These are phyloP conservation scores for Heliangelus exortis DNA, from an alignment of 2,797 vertebrate genomes.

Conservation along the genomic window DNA sequence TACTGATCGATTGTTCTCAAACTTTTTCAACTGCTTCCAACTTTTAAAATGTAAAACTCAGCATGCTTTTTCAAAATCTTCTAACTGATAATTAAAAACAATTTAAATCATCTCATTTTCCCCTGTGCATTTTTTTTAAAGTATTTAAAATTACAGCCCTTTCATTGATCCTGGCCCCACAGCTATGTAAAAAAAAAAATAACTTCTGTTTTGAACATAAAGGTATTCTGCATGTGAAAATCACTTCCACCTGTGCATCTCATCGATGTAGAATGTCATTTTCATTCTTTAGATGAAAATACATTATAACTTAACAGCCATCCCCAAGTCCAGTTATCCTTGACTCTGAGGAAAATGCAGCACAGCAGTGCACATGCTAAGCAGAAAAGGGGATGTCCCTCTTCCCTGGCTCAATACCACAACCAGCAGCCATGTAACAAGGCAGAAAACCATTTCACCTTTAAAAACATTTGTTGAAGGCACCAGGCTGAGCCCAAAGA, in stretches of 20 bases:
- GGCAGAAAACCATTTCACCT: rapidly evolving
- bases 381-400: background rate
- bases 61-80: background rate
- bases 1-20: background rate
- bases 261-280: background rate
- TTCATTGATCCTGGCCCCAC: background rate
- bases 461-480: background rate
- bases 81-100: background rate
- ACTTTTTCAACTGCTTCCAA: background rate
- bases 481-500: rapidly evolving
- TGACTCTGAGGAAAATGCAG: rapidly evolving
- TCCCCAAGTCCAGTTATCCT: background rate
- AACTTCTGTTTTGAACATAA: background rate
- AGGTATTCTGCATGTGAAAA: background rate
- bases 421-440: rapidly evolving
- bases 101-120: background rate
- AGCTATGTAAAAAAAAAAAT: background rate
- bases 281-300: background rate
- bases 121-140: background rate
- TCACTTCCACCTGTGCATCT: background rate
- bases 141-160: background rate
- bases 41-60: background rate
- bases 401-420: background rate
- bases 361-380: rapidly evolving
- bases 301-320: rapidly evolving